These are phyloP conservation scores for Acropora tenuis DNA, from an alignment of 64 coral and sea anemone species.

Conservation along the genomic window DNA sequence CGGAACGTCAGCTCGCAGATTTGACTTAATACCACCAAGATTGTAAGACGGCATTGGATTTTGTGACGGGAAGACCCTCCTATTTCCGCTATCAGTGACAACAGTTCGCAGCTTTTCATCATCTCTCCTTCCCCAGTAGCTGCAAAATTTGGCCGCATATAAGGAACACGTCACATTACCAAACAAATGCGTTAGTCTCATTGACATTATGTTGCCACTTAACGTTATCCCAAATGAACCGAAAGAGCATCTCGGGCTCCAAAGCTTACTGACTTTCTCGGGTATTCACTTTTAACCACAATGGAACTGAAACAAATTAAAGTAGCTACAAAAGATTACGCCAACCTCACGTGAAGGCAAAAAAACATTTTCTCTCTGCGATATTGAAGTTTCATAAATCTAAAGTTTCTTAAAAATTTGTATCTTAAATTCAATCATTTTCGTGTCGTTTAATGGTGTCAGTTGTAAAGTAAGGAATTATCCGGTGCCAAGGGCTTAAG, in stretches of 20 bases:
- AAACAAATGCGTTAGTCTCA: neutral
- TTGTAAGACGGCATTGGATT: neutral
- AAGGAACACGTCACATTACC: neutral
- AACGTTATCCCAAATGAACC: neutral
- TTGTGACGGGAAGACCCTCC: neutral
- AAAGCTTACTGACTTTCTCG: neutral
- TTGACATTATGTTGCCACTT: neutral
- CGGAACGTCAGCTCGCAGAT: conserved; percentile 4
- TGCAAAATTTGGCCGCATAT: neutral
- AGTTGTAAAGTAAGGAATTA: too few relatives aligned
- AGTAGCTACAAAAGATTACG: neutral
- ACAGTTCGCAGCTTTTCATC: neutral
- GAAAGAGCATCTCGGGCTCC: conserved; percentile 1
- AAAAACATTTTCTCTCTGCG: too few relatives aligned
- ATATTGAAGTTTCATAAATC: too few relatives aligned
- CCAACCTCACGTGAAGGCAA: too few relatives aligned
- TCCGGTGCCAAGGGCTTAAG: too few relatives aligned
- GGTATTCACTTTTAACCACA: neutral
- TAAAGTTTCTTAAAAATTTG: too few relatives aligned
- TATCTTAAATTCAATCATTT: too few relatives aligned
- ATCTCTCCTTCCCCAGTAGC: neutral
- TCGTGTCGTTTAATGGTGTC: too few relatives aligned
- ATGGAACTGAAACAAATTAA: neutral
- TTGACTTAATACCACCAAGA: neutral
- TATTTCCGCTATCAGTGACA: neutral